A percentile compares a stretch with the other conserved stretches of the same genome.
Evolutionary conservation across 2,888 invertebrate species (phyloP).

Genomic region (Chromoteleia sp.): DNA sequence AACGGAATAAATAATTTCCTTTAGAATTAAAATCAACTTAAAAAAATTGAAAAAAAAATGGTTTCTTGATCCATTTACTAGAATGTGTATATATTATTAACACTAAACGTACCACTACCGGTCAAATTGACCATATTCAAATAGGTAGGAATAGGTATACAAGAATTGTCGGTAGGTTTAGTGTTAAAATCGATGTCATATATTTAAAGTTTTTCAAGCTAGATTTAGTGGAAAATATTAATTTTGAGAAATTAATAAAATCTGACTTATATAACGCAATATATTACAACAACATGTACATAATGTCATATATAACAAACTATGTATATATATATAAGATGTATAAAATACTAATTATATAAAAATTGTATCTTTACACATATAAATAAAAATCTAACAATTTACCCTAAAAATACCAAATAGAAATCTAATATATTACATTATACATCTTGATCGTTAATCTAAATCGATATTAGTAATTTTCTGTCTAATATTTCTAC

Average conservation of each 20-base stretch:
- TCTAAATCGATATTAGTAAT: not conserved
- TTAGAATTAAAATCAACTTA: too few relatives aligned
- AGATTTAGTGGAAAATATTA: too few relatives aligned
- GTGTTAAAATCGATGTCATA: too few relatives aligned
- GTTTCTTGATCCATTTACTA: too few relatives aligned
- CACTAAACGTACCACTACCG: too few relatives aligned
- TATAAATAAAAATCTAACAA: conserved; percentile 4
- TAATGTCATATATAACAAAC: conserved; percentile 20
- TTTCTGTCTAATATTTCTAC: not conserved
- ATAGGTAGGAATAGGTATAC: too few relatives aligned
- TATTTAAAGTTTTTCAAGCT: too few relatives aligned
- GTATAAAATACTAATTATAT: not conserved
- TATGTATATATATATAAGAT: conserved; percentile 3
- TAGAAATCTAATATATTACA: not conserved
- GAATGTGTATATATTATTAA: too few relatives aligned
- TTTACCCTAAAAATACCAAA: not conserved
- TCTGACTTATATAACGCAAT: conserved; percentile 5
- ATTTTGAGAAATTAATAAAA: not conserved
- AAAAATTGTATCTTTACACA: not conserved
- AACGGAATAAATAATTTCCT: too few relatives aligned
- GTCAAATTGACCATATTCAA: too few relatives aligned
- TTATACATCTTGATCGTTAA: not conserved
- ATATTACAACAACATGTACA: conserved; percentile 33
- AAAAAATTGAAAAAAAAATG: too few relatives aligned
- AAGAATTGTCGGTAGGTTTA: too few relatives aligned